These are phyloP conservation scores for Mactra quadrangularis DNA, from an alignment of 1,140 invertebrate genomes.

Conservation along the genomic window DNA sequence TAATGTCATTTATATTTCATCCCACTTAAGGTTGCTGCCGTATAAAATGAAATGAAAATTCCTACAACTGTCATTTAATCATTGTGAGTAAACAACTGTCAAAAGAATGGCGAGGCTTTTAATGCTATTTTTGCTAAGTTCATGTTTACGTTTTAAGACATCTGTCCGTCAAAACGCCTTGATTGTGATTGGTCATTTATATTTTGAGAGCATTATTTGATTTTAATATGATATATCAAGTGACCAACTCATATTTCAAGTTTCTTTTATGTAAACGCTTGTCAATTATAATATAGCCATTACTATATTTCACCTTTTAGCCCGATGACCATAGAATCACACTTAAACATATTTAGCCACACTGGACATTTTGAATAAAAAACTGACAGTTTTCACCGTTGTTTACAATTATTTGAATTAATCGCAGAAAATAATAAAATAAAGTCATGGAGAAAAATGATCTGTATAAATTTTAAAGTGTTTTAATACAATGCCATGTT, in stretches of 20 bases:
- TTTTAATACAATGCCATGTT: constrained; percentile 4
- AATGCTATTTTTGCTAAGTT: neutral
- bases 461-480: constrained; percentile 6
- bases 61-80: too few species aligned
- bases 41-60: too few species aligned
- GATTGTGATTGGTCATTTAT: constrained; percentile 9
- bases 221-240: constrained; percentile 60
- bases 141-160: constrained; percentile 32
- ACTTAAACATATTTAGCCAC: too few species aligned
- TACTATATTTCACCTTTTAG: constrained; percentile 19
- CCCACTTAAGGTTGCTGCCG: too few species aligned
- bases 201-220: constrained; percentile 60
- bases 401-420: too few species aligned
- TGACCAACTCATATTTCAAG: constrained; percentile 49
- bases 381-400: constrained; percentile 3
- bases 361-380: constrained; percentile 16
- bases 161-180: constrained; percentile 12
- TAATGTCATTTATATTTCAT: too few species aligned
- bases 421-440: constrained; percentile 39
- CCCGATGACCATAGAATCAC: constrained; percentile 21
- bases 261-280: constrained; percentile 26
- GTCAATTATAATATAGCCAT: constrained; percentile 35
- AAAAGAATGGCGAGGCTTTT: too few species aligned
- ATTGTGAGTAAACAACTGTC: too few species aligned
- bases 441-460: constrained; percentile 28